Evolutionary conservation across 2,113 vertebrate species (phyloP).

Genomic region (Cygnus buccinator): DNA sequence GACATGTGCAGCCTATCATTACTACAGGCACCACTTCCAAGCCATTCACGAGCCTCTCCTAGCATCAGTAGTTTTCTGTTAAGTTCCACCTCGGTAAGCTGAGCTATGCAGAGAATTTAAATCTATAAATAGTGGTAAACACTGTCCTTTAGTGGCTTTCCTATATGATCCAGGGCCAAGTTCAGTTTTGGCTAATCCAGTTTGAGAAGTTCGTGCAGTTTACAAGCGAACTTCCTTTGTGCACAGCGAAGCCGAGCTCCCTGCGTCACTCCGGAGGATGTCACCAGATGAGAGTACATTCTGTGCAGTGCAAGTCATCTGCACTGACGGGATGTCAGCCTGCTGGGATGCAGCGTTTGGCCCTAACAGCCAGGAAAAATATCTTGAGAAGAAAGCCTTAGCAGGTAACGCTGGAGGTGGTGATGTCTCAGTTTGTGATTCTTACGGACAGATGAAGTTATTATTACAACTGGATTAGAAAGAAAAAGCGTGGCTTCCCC

Average conservation of each 20-base stretch:
- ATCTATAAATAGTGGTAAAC: background rate
- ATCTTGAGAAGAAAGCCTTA: background rate
- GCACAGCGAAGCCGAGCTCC: background rate
- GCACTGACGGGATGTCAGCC: background rate
- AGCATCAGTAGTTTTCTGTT: background rate
- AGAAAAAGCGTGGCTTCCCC: background rate
- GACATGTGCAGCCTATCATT: background rate
- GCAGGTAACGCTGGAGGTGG: background rate
- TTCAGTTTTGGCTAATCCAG: background rate
- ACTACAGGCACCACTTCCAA: background rate
- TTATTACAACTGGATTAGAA: background rate
- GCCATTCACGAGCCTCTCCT: background rate
- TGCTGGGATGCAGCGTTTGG: background rate
- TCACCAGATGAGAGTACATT: background rate
- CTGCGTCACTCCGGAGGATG: accelerated
- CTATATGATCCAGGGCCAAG: background rate
- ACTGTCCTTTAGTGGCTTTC: background rate
- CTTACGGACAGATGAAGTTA: background rate
- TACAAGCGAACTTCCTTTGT: background rate
- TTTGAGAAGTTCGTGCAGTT: background rate
- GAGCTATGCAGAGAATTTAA: background rate
- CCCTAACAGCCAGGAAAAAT: background rate
- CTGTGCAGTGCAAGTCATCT: background rate
- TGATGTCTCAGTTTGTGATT: background rate
- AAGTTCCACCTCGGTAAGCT: background rate